A percentile compares a stretch with the other conserved stretches of the same genome.
phyloP scores from a whole-genome alignment of 2,888 invertebrate species.

The Scelioninae gen. 1 region DNA sequence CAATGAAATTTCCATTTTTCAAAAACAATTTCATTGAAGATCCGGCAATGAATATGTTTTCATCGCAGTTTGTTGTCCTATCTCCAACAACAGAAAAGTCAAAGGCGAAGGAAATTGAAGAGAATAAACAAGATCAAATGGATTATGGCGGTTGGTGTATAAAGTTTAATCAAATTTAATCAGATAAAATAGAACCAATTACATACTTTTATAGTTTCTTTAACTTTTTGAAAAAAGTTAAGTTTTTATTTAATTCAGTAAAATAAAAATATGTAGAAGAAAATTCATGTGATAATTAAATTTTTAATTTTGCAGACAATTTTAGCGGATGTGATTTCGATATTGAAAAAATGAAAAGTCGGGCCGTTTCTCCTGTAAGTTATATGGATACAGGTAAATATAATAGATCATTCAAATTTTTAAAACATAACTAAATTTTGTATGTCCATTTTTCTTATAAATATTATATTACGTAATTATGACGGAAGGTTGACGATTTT shows the following conservation, averaged over 20 bases:
- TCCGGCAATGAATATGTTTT: background rate
- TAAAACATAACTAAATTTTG: too few species aligned
- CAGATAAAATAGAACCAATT: too few species aligned
- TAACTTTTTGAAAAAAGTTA: too few species aligned
- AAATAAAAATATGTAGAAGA: too few species aligned
- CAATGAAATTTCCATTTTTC: background rate
- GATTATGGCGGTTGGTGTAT: background rate
- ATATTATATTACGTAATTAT: too few species aligned
- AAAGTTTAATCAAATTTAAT: too few species aligned
- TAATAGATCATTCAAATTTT: too few species aligned
- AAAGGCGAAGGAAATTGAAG: background rate
- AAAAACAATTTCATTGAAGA: background rate
- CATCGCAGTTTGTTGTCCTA: background rate
- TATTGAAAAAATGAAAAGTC: constrained; percentile 1
- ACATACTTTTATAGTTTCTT: too few species aligned
- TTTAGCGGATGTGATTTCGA: constrained; percentile 21
- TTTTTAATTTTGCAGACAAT: constrained; percentile 3
- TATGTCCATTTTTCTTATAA: too few species aligned
- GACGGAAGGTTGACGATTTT: too few species aligned
- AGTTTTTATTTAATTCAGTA: too few species aligned
- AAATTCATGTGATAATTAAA: too few species aligned
- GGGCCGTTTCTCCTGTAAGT: constrained; percentile 16
- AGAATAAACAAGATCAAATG: background rate
- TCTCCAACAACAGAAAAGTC: background rate
- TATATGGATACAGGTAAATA: constrained; percentile 14